A percentile compares a stretch with the other conserved stretches of the same genome.
Conservation (phyloP, 2,888 invertebrate species). For the Anorthoa munda region DNA sequence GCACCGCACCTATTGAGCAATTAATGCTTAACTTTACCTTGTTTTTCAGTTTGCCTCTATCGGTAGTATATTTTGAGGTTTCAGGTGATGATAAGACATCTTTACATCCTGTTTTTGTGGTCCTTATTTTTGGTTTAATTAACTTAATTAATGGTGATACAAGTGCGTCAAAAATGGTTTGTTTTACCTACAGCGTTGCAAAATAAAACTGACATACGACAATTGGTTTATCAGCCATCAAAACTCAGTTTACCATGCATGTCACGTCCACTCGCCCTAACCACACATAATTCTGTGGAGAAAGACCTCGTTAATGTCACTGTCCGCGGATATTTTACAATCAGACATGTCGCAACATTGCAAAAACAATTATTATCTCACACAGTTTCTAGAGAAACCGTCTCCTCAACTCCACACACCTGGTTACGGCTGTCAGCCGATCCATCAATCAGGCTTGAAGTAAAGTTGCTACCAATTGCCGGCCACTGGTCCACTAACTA, state of each 20-base stretch:
- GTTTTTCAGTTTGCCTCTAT: not conserved
- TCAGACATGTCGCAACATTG: conserved; percentile 64
- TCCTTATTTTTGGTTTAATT: not conserved
- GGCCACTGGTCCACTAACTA: conserved; percentile 67
- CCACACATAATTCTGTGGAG: conserved; percentile 66
- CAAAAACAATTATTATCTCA: conserved; percentile 73
- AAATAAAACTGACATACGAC: conserved; percentile 30
- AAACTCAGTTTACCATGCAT: conserved; percentile 36
- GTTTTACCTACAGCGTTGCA: not conserved
- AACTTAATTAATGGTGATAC: not conserved
- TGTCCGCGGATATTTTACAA: conserved; percentile 60
- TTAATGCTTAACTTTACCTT: conserved; percentile 43
- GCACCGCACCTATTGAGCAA: conserved; percentile 56
- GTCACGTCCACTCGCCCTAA: conserved; percentile 54
- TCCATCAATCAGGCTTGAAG: conserved; percentile 84
- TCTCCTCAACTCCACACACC: conserved; percentile 73
- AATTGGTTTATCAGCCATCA: conserved; percentile 34
- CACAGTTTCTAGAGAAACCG: conserved; percentile 82
- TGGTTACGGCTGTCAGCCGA: conserved; percentile 81
- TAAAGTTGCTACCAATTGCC: conserved; percentile 81
- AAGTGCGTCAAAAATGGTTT: not conserved
- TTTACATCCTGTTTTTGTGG: not conserved
- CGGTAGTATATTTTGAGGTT: not conserved
- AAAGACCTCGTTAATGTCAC: conserved; percentile 68
- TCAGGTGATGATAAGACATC: not conserved